Percentiles rank a stretch among this genome's conserved stretches.
phyloP scores from a whole-genome alignment of 23 tunicate genomes.

The Ciona savignyi region DNA sequence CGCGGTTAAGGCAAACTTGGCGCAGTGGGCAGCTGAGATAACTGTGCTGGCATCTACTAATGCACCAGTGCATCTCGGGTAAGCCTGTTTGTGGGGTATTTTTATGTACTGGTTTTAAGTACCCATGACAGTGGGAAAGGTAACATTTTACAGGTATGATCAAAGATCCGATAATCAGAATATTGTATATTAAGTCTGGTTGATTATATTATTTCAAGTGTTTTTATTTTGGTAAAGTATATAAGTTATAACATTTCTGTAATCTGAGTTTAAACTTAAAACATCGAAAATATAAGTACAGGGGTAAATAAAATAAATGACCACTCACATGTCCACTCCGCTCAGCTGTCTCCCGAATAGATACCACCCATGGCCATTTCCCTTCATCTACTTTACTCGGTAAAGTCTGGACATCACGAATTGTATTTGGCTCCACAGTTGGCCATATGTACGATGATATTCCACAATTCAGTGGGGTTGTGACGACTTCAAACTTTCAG shows the following conservation, averaged over 20 bases:
- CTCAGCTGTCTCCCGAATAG: conserved; percentile 16
- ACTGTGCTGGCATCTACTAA: conserved; percentile 20
- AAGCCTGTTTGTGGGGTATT: too few species aligned
- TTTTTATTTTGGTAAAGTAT: too few species aligned
- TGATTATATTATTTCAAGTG: too few species aligned
- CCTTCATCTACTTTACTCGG: not conserved
- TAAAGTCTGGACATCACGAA: not conserved
- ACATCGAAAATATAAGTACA: too few species aligned
- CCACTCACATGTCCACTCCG: conserved; percentile 23
- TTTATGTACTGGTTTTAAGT: too few species aligned
- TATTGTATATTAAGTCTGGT: too few species aligned
- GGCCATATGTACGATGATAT: not conserved
- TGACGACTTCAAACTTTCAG: conserved; percentile 10
- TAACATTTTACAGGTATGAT: too few species aligned
- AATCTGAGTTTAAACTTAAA: too few species aligned
- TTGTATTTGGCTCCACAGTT: not conserved
- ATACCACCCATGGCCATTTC: conserved; percentile 55
- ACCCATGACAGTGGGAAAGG: too few species aligned
- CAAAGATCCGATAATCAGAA: too few species aligned
- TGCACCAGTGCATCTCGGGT: conserved; percentile 38
- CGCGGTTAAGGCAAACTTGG: not conserved
- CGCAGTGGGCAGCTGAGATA: conserved; percentile 51
- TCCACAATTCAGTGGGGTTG: not conserved
- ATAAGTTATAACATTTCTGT: too few species aligned
- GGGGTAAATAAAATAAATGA: too few species aligned